Evolutionary conservation across 2,113 vertebrate genomes (phyloP).

Genomic region (Clinocottus analis): DNA sequence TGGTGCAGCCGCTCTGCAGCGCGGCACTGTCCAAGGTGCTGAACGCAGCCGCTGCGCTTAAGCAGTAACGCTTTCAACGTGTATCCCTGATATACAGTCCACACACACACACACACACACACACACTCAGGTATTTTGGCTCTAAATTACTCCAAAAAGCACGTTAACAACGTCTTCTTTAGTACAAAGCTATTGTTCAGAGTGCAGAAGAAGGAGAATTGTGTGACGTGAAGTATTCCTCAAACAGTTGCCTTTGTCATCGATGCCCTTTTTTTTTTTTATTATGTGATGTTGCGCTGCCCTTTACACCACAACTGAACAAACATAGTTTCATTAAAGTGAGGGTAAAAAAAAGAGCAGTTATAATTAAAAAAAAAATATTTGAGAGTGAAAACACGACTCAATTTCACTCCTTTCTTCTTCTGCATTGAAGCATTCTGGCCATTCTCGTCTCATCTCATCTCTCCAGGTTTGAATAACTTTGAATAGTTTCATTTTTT

Average conservation of each 20-base stretch:
- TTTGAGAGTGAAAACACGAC: background rate
- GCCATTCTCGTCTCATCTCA: background rate
- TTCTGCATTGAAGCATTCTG: background rate
- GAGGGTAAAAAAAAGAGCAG: background rate
- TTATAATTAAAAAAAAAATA: background rate
- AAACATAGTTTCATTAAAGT: background rate
- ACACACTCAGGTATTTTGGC: background rate
- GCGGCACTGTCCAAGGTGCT: constrained; percentile 68
- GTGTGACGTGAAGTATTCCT: background rate
- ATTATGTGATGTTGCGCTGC: background rate
- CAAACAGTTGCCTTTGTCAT: background rate
- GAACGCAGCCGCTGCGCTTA: constrained; percentile 31
- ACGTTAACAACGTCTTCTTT: background rate
- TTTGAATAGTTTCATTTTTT: background rate
- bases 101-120: too few relatives aligned
- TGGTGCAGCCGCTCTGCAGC: background rate
- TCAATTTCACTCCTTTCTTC: background rate
- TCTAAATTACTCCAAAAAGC: background rate
- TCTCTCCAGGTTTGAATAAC: background rate
- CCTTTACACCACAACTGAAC: background rate
- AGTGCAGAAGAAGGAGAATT: background rate
- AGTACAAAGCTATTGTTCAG: background rate
- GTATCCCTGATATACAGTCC: background rate
- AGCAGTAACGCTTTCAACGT: background rate
- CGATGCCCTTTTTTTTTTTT: background rate